Evolutionary conservation across 35 echinoderm and acorn worm genomes (phyloP), one percentile per base, ranked within the genome.

Genomic region (Strongylocentrotus purpuratus): DNA sequence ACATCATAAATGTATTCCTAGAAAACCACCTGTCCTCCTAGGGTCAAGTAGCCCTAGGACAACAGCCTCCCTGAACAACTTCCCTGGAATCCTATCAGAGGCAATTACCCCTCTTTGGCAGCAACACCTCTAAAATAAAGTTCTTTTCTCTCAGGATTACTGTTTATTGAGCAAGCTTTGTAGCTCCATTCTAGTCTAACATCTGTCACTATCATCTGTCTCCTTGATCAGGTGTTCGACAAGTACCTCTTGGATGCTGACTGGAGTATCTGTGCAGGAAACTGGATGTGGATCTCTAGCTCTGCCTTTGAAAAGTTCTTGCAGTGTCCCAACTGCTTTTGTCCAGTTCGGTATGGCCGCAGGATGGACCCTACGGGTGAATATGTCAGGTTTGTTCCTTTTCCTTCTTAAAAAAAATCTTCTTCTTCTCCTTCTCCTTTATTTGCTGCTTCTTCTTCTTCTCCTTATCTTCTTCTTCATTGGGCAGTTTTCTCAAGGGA

Each of bases 281-380:
- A 99, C 94, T 99, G 98, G 97, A 99, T 99, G 98, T 99, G 98
- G 98, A 94, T 99, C 25, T 99, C 98, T 4, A 99, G 98, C 86
- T 99, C 98, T 86, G 98, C 98, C 46, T 99, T 99, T 95, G 98
- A 99, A 70, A 97, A 97, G 95, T 96, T 97, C 65, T 88, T 99
- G 15, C 96, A 96, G 78, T 99, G 98, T 96, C 98, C 98, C 25
- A 97, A 97, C 59, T 99, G 98, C 78, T 99, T 99, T 32, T 99
- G 98, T 95, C 98, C 98, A 32, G 98, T 99, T 18, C 96, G 94
- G 22, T 99, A 99, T 85, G 98, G 98, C 5, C 95, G 95, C 20
- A 89, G 98, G 22, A 99, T 99, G 98, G 98, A 99, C 86, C 98
- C 98, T 11, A 86, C 85, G 25, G 98, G 98, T 11, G 93, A 96